phyloP scores from a whole-genome alignment of 2,888 invertebrate genomes.

The Loripinus fragilis region DNA sequence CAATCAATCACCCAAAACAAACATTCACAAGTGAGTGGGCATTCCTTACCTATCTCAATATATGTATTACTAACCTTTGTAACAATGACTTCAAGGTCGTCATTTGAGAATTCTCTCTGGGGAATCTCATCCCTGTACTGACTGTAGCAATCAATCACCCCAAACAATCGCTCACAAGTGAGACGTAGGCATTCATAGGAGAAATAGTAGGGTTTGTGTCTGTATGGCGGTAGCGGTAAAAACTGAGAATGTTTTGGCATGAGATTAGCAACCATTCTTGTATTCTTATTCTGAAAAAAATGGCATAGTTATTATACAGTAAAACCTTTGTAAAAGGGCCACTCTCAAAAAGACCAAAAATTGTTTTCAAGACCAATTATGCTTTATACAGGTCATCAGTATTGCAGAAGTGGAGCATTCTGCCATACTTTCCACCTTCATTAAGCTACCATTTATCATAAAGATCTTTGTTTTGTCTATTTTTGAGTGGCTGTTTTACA shows the following conservation, averaged over 20 bases:
- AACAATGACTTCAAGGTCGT: conserved; percentile 54
- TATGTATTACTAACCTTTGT: conserved; percentile 59
- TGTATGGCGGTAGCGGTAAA: conserved; percentile 59
- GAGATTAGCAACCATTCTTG: conserved; percentile 66
- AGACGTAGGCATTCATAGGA: conserved; percentile 70
- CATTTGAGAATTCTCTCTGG: conserved; percentile 55
- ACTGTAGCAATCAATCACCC: conserved; percentile 69
- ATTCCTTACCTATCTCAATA: too few species aligned
- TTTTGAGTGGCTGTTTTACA: too few species aligned
- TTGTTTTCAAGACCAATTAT: too few species aligned
- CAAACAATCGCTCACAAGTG: conserved; percentile 75
- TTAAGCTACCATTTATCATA: too few species aligned
- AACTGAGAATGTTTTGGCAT: conserved; percentile 62
- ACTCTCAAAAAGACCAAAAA: too few species aligned
- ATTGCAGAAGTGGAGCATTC: too few species aligned
- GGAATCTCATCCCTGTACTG: conserved; percentile 67
- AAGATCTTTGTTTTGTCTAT: too few species aligned
- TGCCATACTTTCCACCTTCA: too few species aligned
- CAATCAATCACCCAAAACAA: conserved; percentile 73
- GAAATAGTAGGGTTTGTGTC: conserved; percentile 57
- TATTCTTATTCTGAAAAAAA: conserved; percentile 63
- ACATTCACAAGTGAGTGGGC: conserved; percentile 75
- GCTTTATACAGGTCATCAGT: too few species aligned
- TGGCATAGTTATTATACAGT: too few species aligned
- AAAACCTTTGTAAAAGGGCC: too few species aligned